Conservation (phyloP, 2,113 vertebrate genomes). For the Limanda limanda region DNA sequence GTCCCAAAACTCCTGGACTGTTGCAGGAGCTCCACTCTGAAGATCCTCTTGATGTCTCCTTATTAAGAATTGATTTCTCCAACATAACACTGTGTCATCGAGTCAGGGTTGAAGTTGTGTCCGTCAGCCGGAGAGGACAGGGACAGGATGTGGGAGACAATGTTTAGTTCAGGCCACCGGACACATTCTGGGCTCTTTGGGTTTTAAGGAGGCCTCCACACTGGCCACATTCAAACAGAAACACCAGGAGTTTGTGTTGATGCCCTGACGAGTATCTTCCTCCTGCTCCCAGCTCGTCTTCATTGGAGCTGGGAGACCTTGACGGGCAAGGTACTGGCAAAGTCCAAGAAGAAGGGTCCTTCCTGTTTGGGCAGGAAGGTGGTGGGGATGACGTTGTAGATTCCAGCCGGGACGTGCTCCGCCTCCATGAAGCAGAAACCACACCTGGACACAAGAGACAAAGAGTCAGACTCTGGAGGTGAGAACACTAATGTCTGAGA, state of each 20-base stretch:
- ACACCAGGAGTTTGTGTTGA: conserved; percentile 2
- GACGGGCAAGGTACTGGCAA: conserved; percentile 86
- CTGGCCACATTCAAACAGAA: conserved; percentile 4
- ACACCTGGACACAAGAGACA: conserved; percentile 80
- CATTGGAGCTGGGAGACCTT: conserved; percentile 94
- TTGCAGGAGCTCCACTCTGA: background rate
- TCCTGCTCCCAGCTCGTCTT: conserved; percentile 52
- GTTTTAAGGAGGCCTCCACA: conserved; percentile 2
- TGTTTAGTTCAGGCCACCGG: background rate
- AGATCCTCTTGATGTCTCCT: background rate
- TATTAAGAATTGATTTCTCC: background rate
- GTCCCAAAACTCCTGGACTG: too few species aligned
- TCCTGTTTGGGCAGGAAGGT: conserved; percentile 98
- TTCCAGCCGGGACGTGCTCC: conserved; percentile 87
- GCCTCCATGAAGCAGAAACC: conserved; percentile 96
- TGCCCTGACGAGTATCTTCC: background rate
- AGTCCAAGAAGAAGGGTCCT: conserved; percentile 97
- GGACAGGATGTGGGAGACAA: background rate
- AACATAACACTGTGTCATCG: background rate
- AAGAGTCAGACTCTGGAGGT: too few species aligned
- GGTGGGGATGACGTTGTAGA: conserved; percentile 95
- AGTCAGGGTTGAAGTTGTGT: background rate
- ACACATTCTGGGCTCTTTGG: conserved; percentile 8
- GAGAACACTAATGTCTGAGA: too few species aligned
- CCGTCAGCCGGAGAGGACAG: background rate